Evolutionary conservation across 2,113 vertebrate genomes (phyloP).

Genomic region (Zosterops hypoxanthus): DNA sequence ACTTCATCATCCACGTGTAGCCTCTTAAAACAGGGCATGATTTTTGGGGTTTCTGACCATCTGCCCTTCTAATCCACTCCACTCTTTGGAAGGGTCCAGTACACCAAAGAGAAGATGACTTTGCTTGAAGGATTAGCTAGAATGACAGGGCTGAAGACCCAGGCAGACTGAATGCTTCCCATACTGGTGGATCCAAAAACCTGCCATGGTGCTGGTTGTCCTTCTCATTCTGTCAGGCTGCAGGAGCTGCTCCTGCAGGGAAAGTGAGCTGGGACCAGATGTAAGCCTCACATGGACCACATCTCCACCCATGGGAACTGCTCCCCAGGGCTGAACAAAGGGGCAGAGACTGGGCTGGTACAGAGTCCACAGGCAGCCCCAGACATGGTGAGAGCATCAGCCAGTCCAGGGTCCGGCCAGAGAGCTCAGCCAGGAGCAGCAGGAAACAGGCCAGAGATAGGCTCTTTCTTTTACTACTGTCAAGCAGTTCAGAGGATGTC

Average conservation of each 20-base stretch:
- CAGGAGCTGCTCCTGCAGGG: background rate
- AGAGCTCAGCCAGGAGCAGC: background rate
- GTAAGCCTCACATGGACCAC: fast-evolving
- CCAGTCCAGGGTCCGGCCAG: background rate
- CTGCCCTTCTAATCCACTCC: background rate
- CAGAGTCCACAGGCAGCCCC: background rate
- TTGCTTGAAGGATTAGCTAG: background rate
- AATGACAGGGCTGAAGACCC: background rate
- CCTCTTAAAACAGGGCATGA: background rate
- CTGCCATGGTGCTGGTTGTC: background rate
- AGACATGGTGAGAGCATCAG: fast-evolving
- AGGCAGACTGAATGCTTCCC: fast-evolving
- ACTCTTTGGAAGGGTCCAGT: background rate
- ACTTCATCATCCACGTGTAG: background rate
- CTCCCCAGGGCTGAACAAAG: fast-evolving
- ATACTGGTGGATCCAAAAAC: fast-evolving
- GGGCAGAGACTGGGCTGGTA: background rate
- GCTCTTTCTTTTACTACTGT: background rate
- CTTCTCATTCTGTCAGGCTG: background rate
- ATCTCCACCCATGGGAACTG: background rate
- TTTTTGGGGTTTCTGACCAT: background rate
- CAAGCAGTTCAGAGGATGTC: background rate
- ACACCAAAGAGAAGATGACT: background rate
- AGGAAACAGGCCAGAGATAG: background rate
- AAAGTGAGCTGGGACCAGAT: fast-evolving